Percentiles rank a stretch among this genome's conserved stretches.
Evolutionary conservation across 1,140 invertebrate species (phyloP).

Genomic region (Aporrectodea caliginosa): DNA sequence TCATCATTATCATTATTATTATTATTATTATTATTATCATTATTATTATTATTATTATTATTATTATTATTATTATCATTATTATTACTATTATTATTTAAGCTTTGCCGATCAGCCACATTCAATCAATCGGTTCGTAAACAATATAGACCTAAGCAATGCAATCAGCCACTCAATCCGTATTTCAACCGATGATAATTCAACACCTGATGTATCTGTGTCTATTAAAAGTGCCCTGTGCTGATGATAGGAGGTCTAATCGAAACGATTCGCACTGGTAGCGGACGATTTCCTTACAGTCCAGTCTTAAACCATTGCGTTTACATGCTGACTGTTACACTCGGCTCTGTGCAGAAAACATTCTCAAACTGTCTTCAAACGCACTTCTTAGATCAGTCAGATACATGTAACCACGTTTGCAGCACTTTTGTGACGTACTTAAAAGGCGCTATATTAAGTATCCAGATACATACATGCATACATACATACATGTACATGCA

Average conservation of each 20-base stretch:
- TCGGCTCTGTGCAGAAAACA: too few species aligned
- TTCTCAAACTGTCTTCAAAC: too few species aligned
- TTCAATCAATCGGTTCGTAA: neutral
- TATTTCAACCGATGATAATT: neutral
- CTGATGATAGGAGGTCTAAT: neutral
- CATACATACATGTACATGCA: too few species aligned
- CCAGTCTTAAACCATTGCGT: too few species aligned
- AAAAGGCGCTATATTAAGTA: too few species aligned
- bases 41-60: neutral
- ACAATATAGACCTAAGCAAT: neutral
- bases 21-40: neutral
- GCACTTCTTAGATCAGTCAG: too few species aligned
- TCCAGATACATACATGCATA: too few species aligned
- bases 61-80: neutral
- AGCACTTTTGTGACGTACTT: too few species aligned
- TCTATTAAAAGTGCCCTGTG: neutral
- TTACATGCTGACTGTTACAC: too few species aligned
- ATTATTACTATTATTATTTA: neutral
- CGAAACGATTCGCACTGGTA: neutral
- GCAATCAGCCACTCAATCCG: neutral
- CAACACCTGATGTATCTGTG: neutral
- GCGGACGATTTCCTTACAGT: too few species aligned
- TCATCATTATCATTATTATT: neutral
- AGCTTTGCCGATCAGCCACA: neutral
- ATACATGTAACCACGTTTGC: too few species aligned